phyloP scores from a whole-genome alignment of 2,888 invertebrate genomes.

The Oscheius myriophilus region DNA sequence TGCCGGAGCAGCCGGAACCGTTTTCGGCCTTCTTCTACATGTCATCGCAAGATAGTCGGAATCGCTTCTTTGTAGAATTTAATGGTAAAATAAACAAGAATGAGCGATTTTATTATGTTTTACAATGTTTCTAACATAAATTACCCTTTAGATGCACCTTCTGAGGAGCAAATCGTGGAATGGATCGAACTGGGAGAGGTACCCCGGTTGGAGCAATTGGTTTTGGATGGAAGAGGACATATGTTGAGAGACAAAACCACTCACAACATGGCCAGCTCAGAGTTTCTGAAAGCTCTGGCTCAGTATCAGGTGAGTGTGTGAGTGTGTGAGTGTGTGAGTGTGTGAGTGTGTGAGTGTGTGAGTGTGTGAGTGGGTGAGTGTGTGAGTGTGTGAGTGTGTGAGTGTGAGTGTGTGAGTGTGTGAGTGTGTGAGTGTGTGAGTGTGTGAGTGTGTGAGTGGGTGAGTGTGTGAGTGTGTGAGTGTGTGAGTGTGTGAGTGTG shows the following conservation, averaged over 20 bases:
- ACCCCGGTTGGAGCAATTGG: constrained; percentile 61
- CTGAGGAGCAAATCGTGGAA: constrained; percentile 63
- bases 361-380: no score
- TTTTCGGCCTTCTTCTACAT: constrained; percentile 55
- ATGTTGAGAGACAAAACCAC: constrained; percentile 62
- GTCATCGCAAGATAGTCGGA: constrained; percentile 42
- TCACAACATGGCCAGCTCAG: constrained; percentile 58
- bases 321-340: background rate
- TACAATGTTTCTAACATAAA: background rate
- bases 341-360: no score
- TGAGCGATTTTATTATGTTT: background rate
- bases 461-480: no score
- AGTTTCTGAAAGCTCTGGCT: constrained; percentile 63
- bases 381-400: no score
- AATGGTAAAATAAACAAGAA: constrained; percentile 14
- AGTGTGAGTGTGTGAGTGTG: no score
- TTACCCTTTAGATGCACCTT: constrained; percentile 62
- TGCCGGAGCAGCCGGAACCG: constrained; percentile 33
- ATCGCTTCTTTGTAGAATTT: constrained; percentile 37
- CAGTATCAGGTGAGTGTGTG: constrained; percentile 60
- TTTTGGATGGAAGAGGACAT: constrained; percentile 64
- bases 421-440: no score
- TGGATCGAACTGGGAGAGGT: constrained; percentile 67
- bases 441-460: no score
- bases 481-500: no score